phyloP scores from a whole-genome alignment of 2,888 invertebrate genomes.

The Rhagium mordax region DNA sequence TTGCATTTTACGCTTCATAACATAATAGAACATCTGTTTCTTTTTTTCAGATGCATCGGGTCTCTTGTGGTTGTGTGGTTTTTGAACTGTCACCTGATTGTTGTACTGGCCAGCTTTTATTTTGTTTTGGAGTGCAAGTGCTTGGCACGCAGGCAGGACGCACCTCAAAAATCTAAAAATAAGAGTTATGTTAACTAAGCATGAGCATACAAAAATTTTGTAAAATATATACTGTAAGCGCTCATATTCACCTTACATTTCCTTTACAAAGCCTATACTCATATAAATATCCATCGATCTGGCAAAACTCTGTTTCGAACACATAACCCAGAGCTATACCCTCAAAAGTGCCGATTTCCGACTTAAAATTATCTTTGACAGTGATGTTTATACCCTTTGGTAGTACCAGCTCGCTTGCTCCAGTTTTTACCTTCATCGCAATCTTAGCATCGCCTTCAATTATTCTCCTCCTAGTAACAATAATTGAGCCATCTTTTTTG shows the following conservation, averaged over 20 bases:
- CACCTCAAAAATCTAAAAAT: constrained; percentile 60
- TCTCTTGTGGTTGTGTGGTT: constrained; percentile 61
- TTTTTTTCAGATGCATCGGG: constrained; percentile 55
- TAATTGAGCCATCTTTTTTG: not conserved
- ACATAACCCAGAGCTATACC: constrained; percentile 53
- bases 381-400: constrained; percentile 50
- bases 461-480: not conserved
- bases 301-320: constrained; percentile 57
- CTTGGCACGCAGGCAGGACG: constrained; percentile 56
- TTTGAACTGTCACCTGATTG: constrained; percentile 52
- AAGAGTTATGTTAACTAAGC: too few species aligned
- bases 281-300: constrained; percentile 62
- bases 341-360: constrained; percentile 54
- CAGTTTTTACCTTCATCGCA: constrained; percentile 5
- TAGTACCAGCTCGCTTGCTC: constrained; percentile 25
- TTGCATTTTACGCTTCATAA: constrained; percentile 63
- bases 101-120: constrained; percentile 46
- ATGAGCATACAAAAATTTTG: too few species aligned
- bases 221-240: not conserved
- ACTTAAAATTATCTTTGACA: constrained; percentile 46
- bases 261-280: constrained; percentile 61
- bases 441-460: constrained; percentile 16
- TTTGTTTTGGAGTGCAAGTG: constrained; percentile 55
- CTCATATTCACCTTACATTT: constrained; percentile 54
- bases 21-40: constrained; percentile 63